These are phyloP conservation scores for Bombus pascuorum DNA, from an alignment of 1,140 invertebrate genomes.

Conservation along the genomic window DNA sequence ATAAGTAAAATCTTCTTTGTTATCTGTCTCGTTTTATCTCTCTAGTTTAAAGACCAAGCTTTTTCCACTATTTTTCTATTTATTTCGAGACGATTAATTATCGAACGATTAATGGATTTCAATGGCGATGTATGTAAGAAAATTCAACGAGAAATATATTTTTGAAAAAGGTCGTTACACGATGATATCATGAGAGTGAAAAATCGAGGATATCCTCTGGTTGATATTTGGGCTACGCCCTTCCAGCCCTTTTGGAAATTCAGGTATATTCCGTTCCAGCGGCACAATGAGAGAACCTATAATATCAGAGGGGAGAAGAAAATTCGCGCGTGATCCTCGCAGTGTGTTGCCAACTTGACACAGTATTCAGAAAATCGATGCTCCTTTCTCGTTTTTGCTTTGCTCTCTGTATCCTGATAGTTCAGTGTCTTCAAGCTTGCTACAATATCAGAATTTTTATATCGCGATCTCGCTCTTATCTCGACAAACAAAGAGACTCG, in stretches of 20 bases:
- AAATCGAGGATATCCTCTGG: constrained; percentile 12
- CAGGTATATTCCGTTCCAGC: not conserved
- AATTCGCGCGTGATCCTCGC: not conserved
- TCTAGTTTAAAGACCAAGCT: not conserved
- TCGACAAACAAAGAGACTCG: not conserved
- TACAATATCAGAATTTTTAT: not conserved
- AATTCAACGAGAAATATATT: not conserved
- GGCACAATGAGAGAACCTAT: not conserved
- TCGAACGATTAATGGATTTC: not conserved
- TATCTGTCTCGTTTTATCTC: not conserved
- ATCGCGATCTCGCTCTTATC: not conserved
- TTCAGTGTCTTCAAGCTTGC: not conserved
- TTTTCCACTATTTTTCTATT: not conserved
- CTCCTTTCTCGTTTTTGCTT: not conserved
- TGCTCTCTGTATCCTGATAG: not conserved
- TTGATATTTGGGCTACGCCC: constrained; percentile 25
- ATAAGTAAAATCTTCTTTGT: not conserved
- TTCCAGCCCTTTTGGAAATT: constrained; percentile 29
- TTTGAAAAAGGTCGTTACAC: not conserved
- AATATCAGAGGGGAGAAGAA: not conserved
- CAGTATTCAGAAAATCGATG: constrained; percentile 18
- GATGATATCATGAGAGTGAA: not conserved
- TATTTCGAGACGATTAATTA: not conserved
- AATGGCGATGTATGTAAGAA: not conserved
- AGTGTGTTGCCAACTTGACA: not conserved